Conservation (phyloP, 1,140 invertebrate species). For the Ostrea edulis region DNA sequence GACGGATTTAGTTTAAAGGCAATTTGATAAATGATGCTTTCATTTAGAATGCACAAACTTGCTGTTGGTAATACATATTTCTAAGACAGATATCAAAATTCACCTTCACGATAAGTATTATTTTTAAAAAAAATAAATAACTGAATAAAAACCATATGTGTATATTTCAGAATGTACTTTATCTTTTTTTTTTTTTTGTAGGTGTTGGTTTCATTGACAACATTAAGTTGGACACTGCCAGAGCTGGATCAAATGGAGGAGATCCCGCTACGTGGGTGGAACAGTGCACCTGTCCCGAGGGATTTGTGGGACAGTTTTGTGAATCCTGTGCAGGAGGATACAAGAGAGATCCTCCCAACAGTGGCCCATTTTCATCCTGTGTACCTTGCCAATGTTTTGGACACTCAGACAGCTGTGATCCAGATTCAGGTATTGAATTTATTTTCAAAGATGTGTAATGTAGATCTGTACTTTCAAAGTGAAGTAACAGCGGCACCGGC, state of each 20-base stretch:
- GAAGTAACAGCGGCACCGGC: neutral
- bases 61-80: too few species aligned
- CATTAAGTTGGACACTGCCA: conserved; percentile 91
- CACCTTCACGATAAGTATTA: too few species aligned
- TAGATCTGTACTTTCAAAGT: neutral
- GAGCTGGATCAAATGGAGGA: conserved; percentile 87
- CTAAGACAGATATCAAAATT: too few species aligned
- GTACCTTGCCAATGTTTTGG: conserved; percentile 97
- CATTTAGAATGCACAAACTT: too few species aligned
- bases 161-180: neutral
- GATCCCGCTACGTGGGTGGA: conserved; percentile 93
- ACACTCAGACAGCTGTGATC: conserved; percentile 97
- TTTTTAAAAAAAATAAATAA: too few species aligned
- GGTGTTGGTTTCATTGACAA: conserved; percentile 94
- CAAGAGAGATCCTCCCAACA: conserved; percentile 92
- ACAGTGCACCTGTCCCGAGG: conserved; percentile 94
- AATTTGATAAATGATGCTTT: too few species aligned
- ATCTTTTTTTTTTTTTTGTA: conserved; percentile 63
- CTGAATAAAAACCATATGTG: too few species aligned
- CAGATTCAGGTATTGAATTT: conserved; percentile 87
- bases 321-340: conserved; percentile 97
- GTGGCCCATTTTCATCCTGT: conserved; percentile 94
- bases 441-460: neutral
- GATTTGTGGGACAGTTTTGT: conserved; percentile 96
- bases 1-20: too few species aligned